Base-by-base conservation (phyloP, 2,797 vertebrate species). In the Arremon aurantiirostris region DNA sequence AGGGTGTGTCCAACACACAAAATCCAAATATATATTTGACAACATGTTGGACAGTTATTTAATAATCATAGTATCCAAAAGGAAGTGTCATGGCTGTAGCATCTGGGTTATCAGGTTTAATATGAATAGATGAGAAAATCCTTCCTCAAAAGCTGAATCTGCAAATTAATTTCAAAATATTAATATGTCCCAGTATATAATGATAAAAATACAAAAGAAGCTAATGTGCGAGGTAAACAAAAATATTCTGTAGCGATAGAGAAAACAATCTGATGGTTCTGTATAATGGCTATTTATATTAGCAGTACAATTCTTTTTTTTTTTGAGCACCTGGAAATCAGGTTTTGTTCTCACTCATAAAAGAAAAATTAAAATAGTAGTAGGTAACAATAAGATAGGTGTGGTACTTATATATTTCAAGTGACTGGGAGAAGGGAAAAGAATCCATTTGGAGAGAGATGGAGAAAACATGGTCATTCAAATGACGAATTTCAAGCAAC, bases 11-110 rank as follows among this genome's bases (percentile, higher is more conserved):
- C 59, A 64, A 60, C 19, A 60, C 19, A 57, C 11, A 63, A 23
- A 84, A 73, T 35, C 27, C n/a, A 89, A 72, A 63, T 44, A 53
- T 1, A 2, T 24, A n/a, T 72, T 60, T 72, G 28, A 30, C n/a
- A 71, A 46, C 16, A 35, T 20, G 9, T 34, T 63, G 8, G n/a
- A 47, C 27, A 63, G 9, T 50, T 79, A 24, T 53, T 81, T 78
- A 18, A 16, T 28, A 83, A 65, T 11, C 4, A 1, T 49, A 34
- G 23, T 28, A 53, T 59, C 24, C 23, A 81, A 73, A 90, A 65
- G 16, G 1, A 5, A 37, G 18, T 34, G 21, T 16, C 9, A 37
- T 6, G 11, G 2, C 61, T 11, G 1, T 23, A 59, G 34, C 22
- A 52, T 27, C 34, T 28, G 32, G 41, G 13, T 30, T 50, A 66